A percentile compares a stretch with the other conserved stretches of the same genome.
Evolutionary conservation across 2,113 vertebrate species (phyloP).

Genomic region (Phrynocephalus versicolor): DNA sequence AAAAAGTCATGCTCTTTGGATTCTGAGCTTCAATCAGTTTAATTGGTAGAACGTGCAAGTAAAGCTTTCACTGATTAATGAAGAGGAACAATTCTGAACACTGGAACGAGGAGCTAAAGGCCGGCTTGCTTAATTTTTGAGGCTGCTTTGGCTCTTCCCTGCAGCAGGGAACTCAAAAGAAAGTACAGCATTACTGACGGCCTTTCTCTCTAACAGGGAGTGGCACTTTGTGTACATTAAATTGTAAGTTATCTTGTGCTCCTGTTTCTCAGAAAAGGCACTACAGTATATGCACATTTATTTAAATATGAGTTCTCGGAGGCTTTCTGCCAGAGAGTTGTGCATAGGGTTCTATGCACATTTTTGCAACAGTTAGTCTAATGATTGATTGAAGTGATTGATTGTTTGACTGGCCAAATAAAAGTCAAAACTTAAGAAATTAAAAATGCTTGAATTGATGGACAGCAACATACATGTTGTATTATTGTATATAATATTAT

Average conservation of each 20-base stretch:
- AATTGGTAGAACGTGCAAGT: neutral
- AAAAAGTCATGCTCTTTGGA: conserved; percentile 6
- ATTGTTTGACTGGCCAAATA: neutral
- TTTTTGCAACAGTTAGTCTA: neutral
- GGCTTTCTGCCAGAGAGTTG: neutral
- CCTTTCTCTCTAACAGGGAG: neutral
- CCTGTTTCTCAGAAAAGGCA: neutral
- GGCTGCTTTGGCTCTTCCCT: neutral
- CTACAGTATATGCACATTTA: neutral
- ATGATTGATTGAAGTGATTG: neutral
- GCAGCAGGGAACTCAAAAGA: neutral
- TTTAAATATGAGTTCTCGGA: neutral
- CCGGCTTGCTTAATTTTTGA: neutral
- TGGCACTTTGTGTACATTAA: conserved; percentile 2
- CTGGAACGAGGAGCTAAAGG: neutral
- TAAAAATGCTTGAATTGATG: conserved; percentile 1
- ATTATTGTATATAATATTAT: too few relatives aligned
- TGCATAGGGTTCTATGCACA: neutral
- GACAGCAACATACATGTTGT: neutral
- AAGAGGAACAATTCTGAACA: conserved; percentile 3
- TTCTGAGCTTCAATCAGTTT: conserved; percentile 6
- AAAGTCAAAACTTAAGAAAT: neutral
- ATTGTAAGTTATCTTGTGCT: neutral
- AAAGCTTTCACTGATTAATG: conserved; percentile 20
- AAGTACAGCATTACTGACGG: neutral